Base-by-base conservation (phyloP, 2,888 invertebrate genomes). In the Synanthedon tipuliformis region DNA sequence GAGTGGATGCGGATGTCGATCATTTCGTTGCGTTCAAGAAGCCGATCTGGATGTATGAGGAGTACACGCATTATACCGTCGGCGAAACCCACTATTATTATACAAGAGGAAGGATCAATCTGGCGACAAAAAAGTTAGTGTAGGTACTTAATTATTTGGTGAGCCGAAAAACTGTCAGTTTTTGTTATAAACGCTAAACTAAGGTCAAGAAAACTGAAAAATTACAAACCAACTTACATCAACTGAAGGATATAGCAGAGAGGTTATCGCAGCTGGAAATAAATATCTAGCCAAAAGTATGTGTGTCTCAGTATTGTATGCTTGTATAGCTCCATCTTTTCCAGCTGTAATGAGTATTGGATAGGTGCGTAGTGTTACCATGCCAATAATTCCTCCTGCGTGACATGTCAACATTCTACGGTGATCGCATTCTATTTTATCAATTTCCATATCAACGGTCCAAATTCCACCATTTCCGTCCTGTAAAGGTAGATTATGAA, bases 391-490 rank as follows among this genome's bases (percentile, higher is more conserved):
- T 1, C 88, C 79, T 0, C 96, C 95, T 0, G 95, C 93, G 63
- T 96, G 96, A 61, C 91, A 92, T 0, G 90, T 90, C 60, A 93
- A 89, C 51, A 92, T 68, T 60, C 83, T 83, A 0, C 59, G 70
- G 57, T 85, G 76, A 62, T 78, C 60, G 57, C 84, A 84, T 54
- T 83, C 76, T 41, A 81, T 60, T 59, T 84, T 84, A 55, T 88
- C 87, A 45, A 86, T 73, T 53, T 88, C 88, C n/a, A 82, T 58
- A 49, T 87, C 86, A 12, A 78, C 75, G 2, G 73, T 72, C 87
- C 88, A 88, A 50, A 97, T 88, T 1, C 95, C 95, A 11, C 96
- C 96, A 58, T 92, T 93, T 2, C 92, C 94, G 81, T 97, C 97
- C 94, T 95, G 34, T 34, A 10, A 34, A 34, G 34, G 34, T 34